Evolutionary conservation across 2,113 vertebrate species (phyloP).

Genomic region (Ivindomyrus marchei): DNA sequence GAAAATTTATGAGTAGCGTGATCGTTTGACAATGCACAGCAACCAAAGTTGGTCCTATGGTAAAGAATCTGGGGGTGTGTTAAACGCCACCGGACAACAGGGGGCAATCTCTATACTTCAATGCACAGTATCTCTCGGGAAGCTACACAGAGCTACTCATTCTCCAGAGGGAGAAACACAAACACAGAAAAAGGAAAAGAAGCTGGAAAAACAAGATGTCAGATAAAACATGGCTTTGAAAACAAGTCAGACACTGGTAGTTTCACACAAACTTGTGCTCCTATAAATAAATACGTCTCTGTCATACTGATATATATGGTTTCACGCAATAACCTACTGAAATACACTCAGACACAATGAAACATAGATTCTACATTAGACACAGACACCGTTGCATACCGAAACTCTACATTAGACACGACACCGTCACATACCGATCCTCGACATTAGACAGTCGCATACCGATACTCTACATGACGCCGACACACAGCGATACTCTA

Average conservation of each 20-base stretch:
- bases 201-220: background rate
- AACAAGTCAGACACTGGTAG: constrained; percentile 43
- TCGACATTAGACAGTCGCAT: background rate
- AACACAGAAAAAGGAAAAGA: background rate
- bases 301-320: background rate
- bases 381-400: background rate
- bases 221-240: constrained; percentile 2
- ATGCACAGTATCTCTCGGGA: background rate
- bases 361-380: background rate
- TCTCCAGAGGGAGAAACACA: background rate
- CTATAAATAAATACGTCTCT: background rate
- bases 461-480: background rate
- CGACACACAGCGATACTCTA: background rate
- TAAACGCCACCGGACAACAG: constrained; percentile 45
- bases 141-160: background rate
- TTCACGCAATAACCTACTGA: background rate
- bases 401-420: background rate
- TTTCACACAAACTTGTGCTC: background rate
- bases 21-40: background rate
- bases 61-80: background rate
- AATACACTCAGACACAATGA: background rate
- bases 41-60: background rate
- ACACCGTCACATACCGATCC: background rate
- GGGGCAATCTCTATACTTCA: constrained; percentile 23
- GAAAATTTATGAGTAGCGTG: background rate